Base-by-base conservation (phyloP, 2,797 vertebrate species). In the Galaxias olidus region DNA sequence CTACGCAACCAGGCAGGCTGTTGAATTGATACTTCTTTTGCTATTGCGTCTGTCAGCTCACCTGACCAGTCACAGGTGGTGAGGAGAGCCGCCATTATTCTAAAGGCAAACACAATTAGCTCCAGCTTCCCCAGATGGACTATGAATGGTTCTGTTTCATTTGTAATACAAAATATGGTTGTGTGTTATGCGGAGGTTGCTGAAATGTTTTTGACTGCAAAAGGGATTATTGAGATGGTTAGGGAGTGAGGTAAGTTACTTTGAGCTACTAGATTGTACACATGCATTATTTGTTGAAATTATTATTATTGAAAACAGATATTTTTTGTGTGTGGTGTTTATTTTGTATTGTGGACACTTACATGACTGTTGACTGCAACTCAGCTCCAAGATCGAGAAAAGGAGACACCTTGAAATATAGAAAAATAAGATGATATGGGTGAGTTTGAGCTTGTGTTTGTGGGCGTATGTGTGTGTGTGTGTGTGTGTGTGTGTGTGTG, bases 31-130 rank as follows among this genome's bases (percentile, higher is more conserved):
- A 66, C 50, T 20, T 49, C 3, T 30, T 68, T 30, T 30, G 30
- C 30, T 30, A 30, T 6, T 50, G 73, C 70, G 59, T 75, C 73
- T 46, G 54, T 72, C 74, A 65, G 71, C 71, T 64, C 75, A 78
- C 50, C 63, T 51, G 62, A 68, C 68, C 69, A 74, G 76, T 75
- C 80, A 72, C 75, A 85, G 82, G 85, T 74, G 76, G 66, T 17
- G 69, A 72, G 69, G 61, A 57, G 40, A 65, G 54, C 51, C 70
- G 74, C 65, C 66, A 55, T 79, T 74, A 81, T 65, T 72, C 48
- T 48, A 80, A 80, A 80, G 68, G 72, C 76, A 74, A 80, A 80
- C 61, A 79, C 42, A 78, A 79, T 65, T 76, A 61, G 82, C 81
- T 9, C 41, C n/a, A 71, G 71, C 70, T 49, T 69, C 55, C 71